Percentiles rank a stretch among this genome's conserved stretches.
phyloP scores from a whole-genome alignment of 1,140 invertebrate genomes.

The Drosophila murphyi region DNA sequence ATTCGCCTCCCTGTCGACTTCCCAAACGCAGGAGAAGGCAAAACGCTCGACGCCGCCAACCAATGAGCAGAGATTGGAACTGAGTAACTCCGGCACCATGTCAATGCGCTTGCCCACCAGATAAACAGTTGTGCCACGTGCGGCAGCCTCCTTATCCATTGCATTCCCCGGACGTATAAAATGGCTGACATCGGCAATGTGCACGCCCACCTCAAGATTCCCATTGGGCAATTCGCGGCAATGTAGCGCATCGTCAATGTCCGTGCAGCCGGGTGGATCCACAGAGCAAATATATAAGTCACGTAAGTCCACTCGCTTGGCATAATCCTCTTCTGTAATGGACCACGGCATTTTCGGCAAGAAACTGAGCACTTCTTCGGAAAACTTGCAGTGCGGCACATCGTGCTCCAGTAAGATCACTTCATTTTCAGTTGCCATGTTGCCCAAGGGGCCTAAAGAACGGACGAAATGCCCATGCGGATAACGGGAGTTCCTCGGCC shows the following conservation, averaged over 20 bases:
- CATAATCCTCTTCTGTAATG: conserved; percentile 93
- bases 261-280: conserved; percentile 99
- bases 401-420: conserved; percentile 98
- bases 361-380: conserved; percentile 96
- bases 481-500: conserved; percentile 93
- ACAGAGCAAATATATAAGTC: conserved; percentile 96
- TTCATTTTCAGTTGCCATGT: conserved; percentile 97
- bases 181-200: conserved; percentile 98
- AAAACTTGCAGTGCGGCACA: conserved; percentile 97
- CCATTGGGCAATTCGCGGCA: conserved; percentile 91
- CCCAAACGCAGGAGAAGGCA: conserved; percentile 97
- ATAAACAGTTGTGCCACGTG: conserved; percentile 95
- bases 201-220: conserved; percentile 95
- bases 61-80: conserved; percentile 96
- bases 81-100: conserved; percentile 95
- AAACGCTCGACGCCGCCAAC: conserved; percentile 93
- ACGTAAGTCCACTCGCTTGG: conserved; percentile 92
- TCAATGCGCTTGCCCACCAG: conserved; percentile 95
- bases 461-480: conserved; percentile 94
- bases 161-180: conserved; percentile 95
- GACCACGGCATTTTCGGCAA: conserved; percentile 96
- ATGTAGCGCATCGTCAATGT: conserved; percentile 99
- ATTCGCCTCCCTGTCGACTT: conserved; percentile 93
- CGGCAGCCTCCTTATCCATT: conserved; percentile 94
- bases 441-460: conserved; percentile 91